Percentiles rank a stretch among this genome's conserved stretches.
Evolutionary conservation across 2,888 invertebrate species (phyloP).

Genomic region (Aplocera efformata): DNA sequence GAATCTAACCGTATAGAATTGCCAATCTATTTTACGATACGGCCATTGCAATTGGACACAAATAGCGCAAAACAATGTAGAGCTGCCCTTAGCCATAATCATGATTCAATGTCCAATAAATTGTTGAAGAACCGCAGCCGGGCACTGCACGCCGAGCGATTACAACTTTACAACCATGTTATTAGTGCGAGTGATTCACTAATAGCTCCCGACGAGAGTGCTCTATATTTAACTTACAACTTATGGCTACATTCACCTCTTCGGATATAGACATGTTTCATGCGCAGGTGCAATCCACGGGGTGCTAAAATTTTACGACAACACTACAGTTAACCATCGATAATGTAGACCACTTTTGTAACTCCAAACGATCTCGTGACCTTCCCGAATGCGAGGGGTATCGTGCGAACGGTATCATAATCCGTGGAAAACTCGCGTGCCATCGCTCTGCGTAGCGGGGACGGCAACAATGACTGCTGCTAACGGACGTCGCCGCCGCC

Average conservation of each 20-base stretch:
- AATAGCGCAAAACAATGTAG: conserved; percentile 3
- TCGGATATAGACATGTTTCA: conserved; percentile 42
- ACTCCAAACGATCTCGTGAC: conserved; percentile 25
- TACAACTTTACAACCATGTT: conserved; percentile 25
- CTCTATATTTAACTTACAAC: conserved; percentile 66
- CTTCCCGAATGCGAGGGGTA: conserved; percentile 36
- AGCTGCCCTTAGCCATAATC: conserved; percentile 7
- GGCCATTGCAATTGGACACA: conserved; percentile 6
- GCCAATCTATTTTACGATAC: conserved; percentile 13
- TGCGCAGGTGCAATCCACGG: conserved; percentile 18
- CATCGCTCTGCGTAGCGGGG: conserved; percentile 40
- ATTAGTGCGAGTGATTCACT: conserved; percentile 46
- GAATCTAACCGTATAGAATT: conserved; percentile 7
- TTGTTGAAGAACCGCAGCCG: conserved; percentile 16
- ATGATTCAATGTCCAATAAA: conserved; percentile 23
- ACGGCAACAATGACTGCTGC: conserved; percentile 57
- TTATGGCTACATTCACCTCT: conserved; percentile 68
- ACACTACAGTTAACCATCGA: conserved; percentile 25
- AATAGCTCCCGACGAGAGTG: conserved; percentile 48
- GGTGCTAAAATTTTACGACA: conserved; percentile 19
- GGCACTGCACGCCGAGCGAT: conserved; percentile 14
- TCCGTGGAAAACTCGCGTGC: conserved; percentile 56
- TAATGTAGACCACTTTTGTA: conserved; percentile 20
- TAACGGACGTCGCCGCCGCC: conserved; percentile 36
- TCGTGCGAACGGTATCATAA: conserved; percentile 59